These are phyloP conservation scores for Babylonia areolata DNA, from an alignment of 1,140 invertebrate genomes.

Conservation along the genomic window DNA sequence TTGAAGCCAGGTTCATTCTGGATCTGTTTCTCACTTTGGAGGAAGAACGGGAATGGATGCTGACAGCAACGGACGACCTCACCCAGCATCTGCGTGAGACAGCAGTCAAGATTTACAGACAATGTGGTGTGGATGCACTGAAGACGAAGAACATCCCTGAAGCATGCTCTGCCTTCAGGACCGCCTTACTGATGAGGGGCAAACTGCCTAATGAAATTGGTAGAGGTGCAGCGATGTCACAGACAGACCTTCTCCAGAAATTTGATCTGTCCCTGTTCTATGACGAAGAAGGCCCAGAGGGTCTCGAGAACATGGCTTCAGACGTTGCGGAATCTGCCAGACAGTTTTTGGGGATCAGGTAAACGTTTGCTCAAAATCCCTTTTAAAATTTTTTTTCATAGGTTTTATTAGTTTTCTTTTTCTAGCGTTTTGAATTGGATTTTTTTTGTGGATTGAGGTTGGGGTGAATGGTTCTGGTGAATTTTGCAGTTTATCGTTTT, in stretches of 20 bases:
- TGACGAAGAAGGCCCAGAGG: not conserved
- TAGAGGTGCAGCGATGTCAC: not conserved
- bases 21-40: not conserved
- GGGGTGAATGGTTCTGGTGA: too few species aligned
- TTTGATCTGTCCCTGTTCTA: not conserved
- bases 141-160: not conserved
- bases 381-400: too few species aligned
- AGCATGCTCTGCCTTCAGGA: not conserved
- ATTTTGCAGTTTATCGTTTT: too few species aligned
- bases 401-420: too few species aligned
- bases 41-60: not conserved
- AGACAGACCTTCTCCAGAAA: not conserved
- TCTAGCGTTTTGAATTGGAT: too few species aligned
- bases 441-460: not conserved
- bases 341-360: not conserved
- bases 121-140: not conserved
- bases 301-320: not conserved
- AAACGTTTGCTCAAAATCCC: too few species aligned
- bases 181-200: not conserved
- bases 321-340: not conserved
- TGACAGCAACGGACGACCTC: not conserved
- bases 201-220: not conserved
- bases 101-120: not conserved
- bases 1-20: not conserved
- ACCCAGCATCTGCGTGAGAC: not conserved